Percentiles rank a stretch among this genome's conserved stretches.
Conservation (phyloP, 2,888 invertebrate genomes). For the Incurvaria masculella region DNA sequence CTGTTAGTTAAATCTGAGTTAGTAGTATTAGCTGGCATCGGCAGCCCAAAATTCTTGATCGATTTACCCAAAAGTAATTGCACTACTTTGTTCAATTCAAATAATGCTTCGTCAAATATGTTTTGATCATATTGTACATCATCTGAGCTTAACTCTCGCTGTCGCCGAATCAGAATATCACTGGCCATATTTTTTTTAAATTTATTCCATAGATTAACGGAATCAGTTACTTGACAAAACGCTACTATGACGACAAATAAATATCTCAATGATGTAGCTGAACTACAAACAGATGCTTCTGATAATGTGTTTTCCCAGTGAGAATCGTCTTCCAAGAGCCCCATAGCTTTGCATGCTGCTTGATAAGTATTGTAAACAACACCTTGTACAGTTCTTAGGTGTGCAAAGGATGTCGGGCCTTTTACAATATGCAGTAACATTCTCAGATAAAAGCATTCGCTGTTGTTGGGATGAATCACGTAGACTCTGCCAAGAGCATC, state of each 20-base stretch:
- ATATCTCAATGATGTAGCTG: constrained; percentile 18
- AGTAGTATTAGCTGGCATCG: constrained; percentile 16
- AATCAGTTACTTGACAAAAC: constrained; percentile 18
- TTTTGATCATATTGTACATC: constrained; percentile 16
- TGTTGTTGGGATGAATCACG: constrained; percentile 14
- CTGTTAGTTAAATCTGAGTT: constrained; percentile 15
- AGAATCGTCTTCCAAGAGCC: constrained; percentile 20
- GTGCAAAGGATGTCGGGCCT: constrained; percentile 7
- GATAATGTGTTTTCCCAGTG: constrained; percentile 20
- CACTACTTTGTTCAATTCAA: constrained; percentile 4
- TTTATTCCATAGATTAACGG: constrained; percentile 18
- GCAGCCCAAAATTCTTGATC: constrained; percentile 14
- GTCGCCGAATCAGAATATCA: constrained; percentile 10
- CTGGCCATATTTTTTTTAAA: constrained; percentile 18
- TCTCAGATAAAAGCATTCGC: constrained; percentile 17
- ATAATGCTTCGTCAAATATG: constrained; percentile 13
- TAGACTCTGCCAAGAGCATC: constrained; percentile 18
- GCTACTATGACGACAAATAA: constrained; percentile 18
- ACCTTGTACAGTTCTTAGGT: constrained; percentile 9
- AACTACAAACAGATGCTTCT: constrained; percentile 18
- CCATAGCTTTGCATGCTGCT: constrained; percentile 17
- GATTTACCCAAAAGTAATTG: constrained; percentile 3
- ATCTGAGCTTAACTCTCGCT: constrained; percentile 17
- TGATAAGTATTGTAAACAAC: constrained; percentile 12
- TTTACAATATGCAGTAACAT: constrained; percentile 14